Evolutionary conservation across 2,888 invertebrate species (phyloP), one percentile per base, ranked within the genome.

Genomic region (Agonopterix alstromeriana): DNA sequence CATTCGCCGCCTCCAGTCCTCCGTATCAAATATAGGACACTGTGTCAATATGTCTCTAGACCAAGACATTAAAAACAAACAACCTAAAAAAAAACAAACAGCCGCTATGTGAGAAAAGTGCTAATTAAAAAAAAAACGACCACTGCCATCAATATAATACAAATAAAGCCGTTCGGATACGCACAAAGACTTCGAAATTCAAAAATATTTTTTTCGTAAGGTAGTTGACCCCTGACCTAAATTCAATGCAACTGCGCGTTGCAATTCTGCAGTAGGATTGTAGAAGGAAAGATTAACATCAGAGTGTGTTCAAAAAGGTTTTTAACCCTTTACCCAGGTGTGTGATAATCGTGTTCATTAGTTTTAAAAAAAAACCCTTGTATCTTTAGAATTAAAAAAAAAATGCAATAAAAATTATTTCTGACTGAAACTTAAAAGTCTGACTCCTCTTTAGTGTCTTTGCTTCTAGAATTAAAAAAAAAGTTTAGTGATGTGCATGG

Each of bases 271-370:
- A 27, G 27, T 27, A 27, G 27, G 27, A 27, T 27, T 27, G 27
- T 27, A 5, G 5, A 27, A 27, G 5, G 27, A 27, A 27, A 27
- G 27, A 27, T 27, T 77, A 58, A 54, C 60, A 56, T 54, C 55
- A 49, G 54, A 51, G 52, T 65, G 77, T 75, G 76, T 77, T 77
- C 76, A 73, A 67, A 52, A 51, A 60, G 55, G 27, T 27, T 5
- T 27, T 27, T 55, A 48, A 49, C 48, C 53, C 51, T 57, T 57
- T 48, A 45, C 45, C 53, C 51, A 48, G 57, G 58, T 55, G 63
- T 65, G 84, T 85, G 84, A 84, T 84, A 84, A 55, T 60, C 54
- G 87, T 88, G 87, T 87, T 88, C 87, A 88, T 77, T 86, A 86
- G 82, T 63, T 63, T 50, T 56, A 59, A 50, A 51, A 53, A 51